Base-by-base conservation (phyloP, 1,140 invertebrate species). In the Mercenaria mercenaria region DNA sequence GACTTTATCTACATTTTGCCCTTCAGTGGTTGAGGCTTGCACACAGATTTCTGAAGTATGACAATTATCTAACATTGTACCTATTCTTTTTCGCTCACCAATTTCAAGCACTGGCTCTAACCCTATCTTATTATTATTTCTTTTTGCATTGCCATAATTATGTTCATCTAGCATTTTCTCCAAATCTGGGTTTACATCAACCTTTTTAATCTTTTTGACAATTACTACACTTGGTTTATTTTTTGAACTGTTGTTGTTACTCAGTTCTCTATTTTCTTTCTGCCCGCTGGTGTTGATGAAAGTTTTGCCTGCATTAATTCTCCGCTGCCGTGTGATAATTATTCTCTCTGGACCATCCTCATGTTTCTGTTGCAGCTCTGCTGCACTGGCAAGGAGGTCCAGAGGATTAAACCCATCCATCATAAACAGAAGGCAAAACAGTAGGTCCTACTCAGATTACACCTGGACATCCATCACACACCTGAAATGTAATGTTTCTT, bases 381-480 rank as follows among this genome's bases (percentile, higher is more conserved):
- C 94, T 82, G 94, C 93, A 79, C 93, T 92, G 37, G 94, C 94
- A 61, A 95, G 89, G 15, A 95, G 91, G 81, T 94, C 94, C 64
- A 95, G 90, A 64, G 94, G 93, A 90, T 95, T 95, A 91, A 95
- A 95, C 79, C 76, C 76, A 15, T 92, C 92, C 93, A 93, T 93
- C 39, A 50, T 79, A 50, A 69, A 72, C 13, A 23, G 34, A 18
- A 39, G 34, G 56, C 56, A 59, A 20, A 39, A 82, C 76, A 69
- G 81, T 41, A 6, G 15, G 8, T 13, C 77, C 37, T 76, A 13
- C 32, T 3, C 18, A 72, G 67, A 34, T 18, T 34, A 11, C 59
- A 29, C 59, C 59, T 61, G 1, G n/a, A n/a, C n/a, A n/a, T n/a
- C n/a, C n/a, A n/a, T n/a, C n/a, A n/a, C n/a, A n/a, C n/a, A 56